phyloP scores from a whole-genome alignment of 2,888 invertebrate genomes.

The Sesia bembeciformis region DNA sequence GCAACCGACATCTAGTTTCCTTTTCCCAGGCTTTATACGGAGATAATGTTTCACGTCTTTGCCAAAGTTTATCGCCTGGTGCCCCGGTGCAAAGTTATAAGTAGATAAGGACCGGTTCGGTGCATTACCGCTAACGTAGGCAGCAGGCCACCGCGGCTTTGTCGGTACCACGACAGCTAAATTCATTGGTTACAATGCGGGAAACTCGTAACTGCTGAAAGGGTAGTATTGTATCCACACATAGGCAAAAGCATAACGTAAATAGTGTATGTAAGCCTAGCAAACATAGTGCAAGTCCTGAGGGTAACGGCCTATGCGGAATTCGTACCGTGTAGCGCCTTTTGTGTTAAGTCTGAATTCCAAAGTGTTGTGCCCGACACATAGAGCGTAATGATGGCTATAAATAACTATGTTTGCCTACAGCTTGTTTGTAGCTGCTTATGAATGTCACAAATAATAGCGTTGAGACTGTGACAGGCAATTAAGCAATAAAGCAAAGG shows the following conservation, averaged over 20 bases:
- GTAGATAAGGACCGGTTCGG: constrained; percentile 10
- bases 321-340: constrained; percentile 18
- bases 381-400: neutral
- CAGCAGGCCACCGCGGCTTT: constrained; percentile 15
- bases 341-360: constrained; percentile 11
- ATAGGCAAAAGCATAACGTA: neutral
- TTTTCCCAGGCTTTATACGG: neutral
- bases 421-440: neutral
- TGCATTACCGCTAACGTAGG: constrained; percentile 18
- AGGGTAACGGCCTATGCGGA: constrained; percentile 20
- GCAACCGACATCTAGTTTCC: neutral
- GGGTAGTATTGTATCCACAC: neutral
- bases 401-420: neutral
- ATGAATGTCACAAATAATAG: too few species aligned
- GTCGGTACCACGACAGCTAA: constrained; percentile 36
- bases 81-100: constrained; percentile 8
- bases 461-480: neutral
- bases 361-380: constrained; percentile 2
- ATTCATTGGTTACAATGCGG: neutral
- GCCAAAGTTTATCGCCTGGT: constrained; percentile 21
- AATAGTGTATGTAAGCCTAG: neutral
- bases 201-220: neutral
- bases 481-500: too few species aligned
- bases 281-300: constrained; percentile 5
- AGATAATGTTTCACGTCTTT: constrained; percentile 21